Evolutionary conservation across 2,888 invertebrate genomes (phyloP).

Genomic region (Thumatha senex): DNA sequence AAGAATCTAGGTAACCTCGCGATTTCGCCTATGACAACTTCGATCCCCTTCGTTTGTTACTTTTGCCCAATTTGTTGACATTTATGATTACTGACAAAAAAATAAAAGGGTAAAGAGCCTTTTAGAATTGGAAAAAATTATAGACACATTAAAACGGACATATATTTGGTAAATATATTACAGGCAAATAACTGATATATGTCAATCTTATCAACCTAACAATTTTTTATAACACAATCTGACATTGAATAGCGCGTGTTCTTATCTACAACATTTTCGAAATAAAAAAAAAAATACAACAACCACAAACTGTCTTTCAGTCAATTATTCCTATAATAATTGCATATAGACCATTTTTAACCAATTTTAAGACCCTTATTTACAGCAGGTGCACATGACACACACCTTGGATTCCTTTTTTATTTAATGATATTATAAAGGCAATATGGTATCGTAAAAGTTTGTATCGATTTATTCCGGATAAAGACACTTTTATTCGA

Average conservation of each 20-base stretch:
- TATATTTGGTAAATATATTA: too few species aligned
- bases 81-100: too few species aligned
- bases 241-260: too few species aligned
- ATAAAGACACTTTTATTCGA: constrained; percentile 29
- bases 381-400: constrained; percentile 51
- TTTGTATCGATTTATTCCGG: constrained; percentile 35
- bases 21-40: too few species aligned
- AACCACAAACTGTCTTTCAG: constrained; percentile 25
- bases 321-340: constrained; percentile 23
- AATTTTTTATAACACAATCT: too few species aligned
- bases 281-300: background rate
- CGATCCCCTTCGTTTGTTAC: too few species aligned
- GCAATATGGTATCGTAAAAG: constrained; percentile 60
- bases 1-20: too few species aligned
- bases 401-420: constrained; percentile 44
- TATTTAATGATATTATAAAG: constrained; percentile 76
- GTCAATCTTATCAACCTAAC: constrained; percentile 15
- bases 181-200: constrained; percentile 47
- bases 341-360: constrained; percentile 45
- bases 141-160: too few species aligned
- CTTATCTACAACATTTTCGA: too few species aligned
- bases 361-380: constrained; percentile 45
- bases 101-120: too few species aligned
- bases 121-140: too few species aligned
- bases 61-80: too few species aligned